A percentile compares a stretch with the other conserved stretches of the same genome.
Evolutionary conservation across 2,113 vertebrate genomes (phyloP).

Genomic region (Sceloporus tristichus): DNA sequence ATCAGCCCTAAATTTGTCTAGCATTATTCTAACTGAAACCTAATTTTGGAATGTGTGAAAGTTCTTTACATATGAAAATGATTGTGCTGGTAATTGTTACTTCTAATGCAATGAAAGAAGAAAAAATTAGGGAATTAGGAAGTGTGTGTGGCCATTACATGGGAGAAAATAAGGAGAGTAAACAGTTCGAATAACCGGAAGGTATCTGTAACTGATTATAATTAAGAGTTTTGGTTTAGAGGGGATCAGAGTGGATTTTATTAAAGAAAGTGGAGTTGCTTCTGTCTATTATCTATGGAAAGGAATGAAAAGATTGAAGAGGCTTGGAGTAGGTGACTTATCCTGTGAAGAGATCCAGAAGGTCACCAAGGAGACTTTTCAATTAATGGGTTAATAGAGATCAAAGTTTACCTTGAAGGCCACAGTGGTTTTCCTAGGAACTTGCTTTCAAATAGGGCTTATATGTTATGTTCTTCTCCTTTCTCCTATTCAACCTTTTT

Average conservation of each 20-base stretch:
- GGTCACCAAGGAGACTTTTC: not conserved
- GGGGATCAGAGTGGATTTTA: not conserved
- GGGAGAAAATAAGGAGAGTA: not conserved
- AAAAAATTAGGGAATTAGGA: not conserved
- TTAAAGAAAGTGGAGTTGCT: constrained; percentile 26
- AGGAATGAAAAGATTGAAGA: constrained; percentile 11
- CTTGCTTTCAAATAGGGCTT: not conserved
- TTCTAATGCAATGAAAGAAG: not conserved
- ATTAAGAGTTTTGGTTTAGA: constrained; percentile 5
- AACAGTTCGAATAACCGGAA: not conserved
- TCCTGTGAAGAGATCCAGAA: constrained; percentile 5
- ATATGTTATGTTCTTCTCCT: not conserved
- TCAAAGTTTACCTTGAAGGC: constrained; percentile 14
- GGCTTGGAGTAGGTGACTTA: not conserved
- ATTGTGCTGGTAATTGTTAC: not conserved
- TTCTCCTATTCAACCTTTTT: not conserved
- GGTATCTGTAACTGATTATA: not conserved
- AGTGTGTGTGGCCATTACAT: not conserved
- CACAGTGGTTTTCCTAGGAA: accelerated
- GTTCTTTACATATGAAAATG: not conserved
- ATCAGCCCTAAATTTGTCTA: not conserved
- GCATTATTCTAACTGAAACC: not conserved
- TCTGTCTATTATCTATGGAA: not conserved
- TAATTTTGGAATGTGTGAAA: not conserved
- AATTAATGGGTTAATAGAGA: not conserved